Evolutionary conservation across 64 coral and sea anemone genomes (phyloP), one percentile per base, ranked within the genome.

Genomic region (Dendronephthya gigantea): DNA sequence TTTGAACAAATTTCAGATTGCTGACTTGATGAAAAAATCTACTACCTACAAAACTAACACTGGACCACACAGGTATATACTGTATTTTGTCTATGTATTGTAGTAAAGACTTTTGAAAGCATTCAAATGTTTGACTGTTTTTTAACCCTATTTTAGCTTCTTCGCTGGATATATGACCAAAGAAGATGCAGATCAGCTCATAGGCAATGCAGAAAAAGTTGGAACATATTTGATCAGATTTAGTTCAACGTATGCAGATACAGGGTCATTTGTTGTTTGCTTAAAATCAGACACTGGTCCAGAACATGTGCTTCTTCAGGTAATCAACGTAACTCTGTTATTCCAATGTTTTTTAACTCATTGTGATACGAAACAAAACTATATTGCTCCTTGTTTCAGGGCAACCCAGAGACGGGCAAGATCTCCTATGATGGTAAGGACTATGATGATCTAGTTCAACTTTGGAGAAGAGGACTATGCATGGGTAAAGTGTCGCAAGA

Each of bases 91-190:
- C n/a, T n/a, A n/a, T n/a, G n/a, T n/a, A n/a, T n/a, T n/a, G n/a
- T n/a, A n/a, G n/a, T n/a, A n/a, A n/a, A n/a, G n/a, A n/a, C n/a
- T n/a, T n/a, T n/a, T n/a, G n/a, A n/a, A n/a, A n/a, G n/a, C n/a
- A n/a, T n/a, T n/a, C n/a, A 79, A 2, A 19, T 79, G 28, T 4
- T 79, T 34, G 1, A 19, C 37, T 35, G 29, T 36, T 29, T 36
- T 79, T 34, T 19, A 0, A 36, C 37, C 37, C 37, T 39, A 2
- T 6, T 79, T 10, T 33, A 79, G 72, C 29, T 79, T 79, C 36
- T 79, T 79, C 37, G 72, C 72, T 12, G 72, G 72, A 1, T 79
- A 79, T 79, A 79, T 79, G 72, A 36, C 72, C 2, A 79, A 79
- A 79, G 72, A 79, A 2, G 72, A 34, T 35, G 72, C 72, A 0